Percentiles rank a stretch among this genome's conserved stretches.
Evolutionary conservation across 2,797 vertebrate species (phyloP).

Genomic region (Valencia hispanica): DNA sequence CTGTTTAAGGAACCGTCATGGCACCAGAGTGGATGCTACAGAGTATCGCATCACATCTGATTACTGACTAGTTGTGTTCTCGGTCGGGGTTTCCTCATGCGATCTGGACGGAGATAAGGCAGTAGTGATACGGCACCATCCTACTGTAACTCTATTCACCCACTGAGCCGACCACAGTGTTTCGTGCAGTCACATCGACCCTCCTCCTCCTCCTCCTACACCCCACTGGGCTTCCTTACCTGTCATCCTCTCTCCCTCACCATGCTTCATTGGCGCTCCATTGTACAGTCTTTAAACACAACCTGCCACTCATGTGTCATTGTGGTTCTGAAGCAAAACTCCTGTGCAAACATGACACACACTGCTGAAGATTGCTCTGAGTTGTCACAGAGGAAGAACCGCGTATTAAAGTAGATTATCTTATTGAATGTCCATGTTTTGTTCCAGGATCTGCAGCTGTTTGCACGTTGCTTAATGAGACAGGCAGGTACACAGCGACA

Average conservation of each 20-base stretch:
- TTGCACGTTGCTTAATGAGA: slow-evolving; percentile 44
- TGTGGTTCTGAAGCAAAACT: slow-evolving; percentile 19
- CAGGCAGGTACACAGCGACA: slow-evolving; percentile 50
- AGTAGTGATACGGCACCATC: slow-evolving; percentile 55
- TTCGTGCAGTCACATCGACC: slow-evolving; percentile 31
- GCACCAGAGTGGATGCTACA: slow-evolving; percentile 23
- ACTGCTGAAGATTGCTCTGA: neutral
- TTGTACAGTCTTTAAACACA: slow-evolving; percentile 29
- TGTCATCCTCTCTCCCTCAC: neutral
- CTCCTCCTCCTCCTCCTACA: neutral
- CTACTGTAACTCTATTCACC: slow-evolving; percentile 64
- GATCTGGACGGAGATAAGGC: slow-evolving; percentile 51
- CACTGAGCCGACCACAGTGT: slow-evolving; percentile 39
- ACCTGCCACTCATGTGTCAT: slow-evolving; percentile 36
- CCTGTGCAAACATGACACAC: neutral
- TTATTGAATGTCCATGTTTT: slow-evolving; percentile 14
- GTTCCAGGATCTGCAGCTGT: slow-evolving; percentile 34
- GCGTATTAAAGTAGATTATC: slow-evolving; percentile 27
- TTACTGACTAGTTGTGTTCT: slow-evolving; percentile 67
- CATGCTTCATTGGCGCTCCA: slow-evolving; percentile 20
- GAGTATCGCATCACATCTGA: slow-evolving; percentile 64
- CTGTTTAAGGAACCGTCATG: slow-evolving; percentile 35
- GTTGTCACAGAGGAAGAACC: slow-evolving; percentile 30
- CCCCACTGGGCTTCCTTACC: slow-evolving; percentile 23
- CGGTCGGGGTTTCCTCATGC: slow-evolving; percentile 59